phyloP scores from a whole-genome alignment of 2,797 vertebrate genomes.

The Austrolebias charrua region DNA sequence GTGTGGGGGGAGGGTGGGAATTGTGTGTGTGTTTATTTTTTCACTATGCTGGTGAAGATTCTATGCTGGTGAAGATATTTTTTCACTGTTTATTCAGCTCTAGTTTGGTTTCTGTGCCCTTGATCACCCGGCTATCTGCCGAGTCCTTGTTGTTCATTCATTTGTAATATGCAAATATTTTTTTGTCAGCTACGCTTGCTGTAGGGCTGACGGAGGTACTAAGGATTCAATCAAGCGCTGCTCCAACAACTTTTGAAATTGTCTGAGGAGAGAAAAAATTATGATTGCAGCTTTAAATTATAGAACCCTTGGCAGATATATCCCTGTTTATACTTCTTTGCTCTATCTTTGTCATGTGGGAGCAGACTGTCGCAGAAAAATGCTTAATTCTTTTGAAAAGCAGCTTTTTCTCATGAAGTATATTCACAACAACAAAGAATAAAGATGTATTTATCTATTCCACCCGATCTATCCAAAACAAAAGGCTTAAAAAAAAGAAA shows the following conservation, averaged over 20 bases:
- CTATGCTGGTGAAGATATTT: no score
- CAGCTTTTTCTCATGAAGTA: not conserved
- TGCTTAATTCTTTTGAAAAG: not conserved
- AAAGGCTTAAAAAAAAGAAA: no score
- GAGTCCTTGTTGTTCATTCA: constrained; percentile 25
- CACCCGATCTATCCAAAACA: no score
- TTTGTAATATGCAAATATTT: constrained; percentile 22
- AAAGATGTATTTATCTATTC: no score
- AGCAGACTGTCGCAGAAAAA: constrained; percentile 1
- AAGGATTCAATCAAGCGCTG: constrained; percentile 33
- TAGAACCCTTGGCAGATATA: constrained; percentile 16
- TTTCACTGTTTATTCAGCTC: constrained; percentile 5
- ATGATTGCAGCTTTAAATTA: constrained; percentile 35
- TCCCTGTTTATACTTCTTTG: constrained; percentile 5
- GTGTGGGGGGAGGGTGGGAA: no score
- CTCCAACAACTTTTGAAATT: constrained; percentile 20
- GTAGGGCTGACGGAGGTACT: constrained; percentile 12
- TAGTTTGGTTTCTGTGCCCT: constrained; percentile 17
- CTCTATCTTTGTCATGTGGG: not conserved
- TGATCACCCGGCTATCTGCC: constrained; percentile 20
- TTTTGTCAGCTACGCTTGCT: constrained; percentile 26
- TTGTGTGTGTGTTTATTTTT: no score
- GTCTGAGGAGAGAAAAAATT: constrained; percentile 4
- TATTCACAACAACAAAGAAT: no score
- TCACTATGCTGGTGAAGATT: no score